Evolutionary conservation across 2,113 vertebrate species (phyloP), one percentile per base, ranked within the genome.

Genomic region (Lagopus muta): DNA sequence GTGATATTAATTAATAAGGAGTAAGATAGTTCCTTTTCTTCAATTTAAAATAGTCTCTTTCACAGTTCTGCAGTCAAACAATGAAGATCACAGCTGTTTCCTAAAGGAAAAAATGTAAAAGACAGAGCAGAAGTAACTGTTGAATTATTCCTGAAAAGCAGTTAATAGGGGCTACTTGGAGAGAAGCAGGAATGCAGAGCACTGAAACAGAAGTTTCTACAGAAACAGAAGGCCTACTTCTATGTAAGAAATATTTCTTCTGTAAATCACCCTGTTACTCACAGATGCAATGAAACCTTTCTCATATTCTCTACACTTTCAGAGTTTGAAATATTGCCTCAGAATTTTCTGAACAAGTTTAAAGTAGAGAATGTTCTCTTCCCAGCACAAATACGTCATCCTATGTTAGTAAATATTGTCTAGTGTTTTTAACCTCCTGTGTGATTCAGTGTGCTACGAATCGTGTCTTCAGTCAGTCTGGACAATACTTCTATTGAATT

Each of bases 331-430:
- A 71, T 64, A 43, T 24, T 42, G 34, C 6, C 22, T 64, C 27
- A 55, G 42, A 87, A 47, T 34, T 34, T 91, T 92, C 55, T 71
- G 1, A 34, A 47, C 25, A 62, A 62, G 5, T 43, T 74, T 66
- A 42, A 81, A 86, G 27, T 14, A 81, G 36, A 66, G 6, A 16
- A 11, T 55, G 11, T 2, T 70, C 3, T 80, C 82, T 88, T 67
- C 18, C 40, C 10, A 50, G 21, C 6, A 61, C 5, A 58, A 78
- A 38, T 25, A 47, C 0, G 0, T 79, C 15, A 54, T 64, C 10
- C 14, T 73, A 48, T 7, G 13, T 64, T n/a, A 75, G 47, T 55
- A 94, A 92, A 86, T 40, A 65, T 11, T 70, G 3, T 20, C 32
- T 61, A 32, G 36, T 15, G 2, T 36, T 80, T 45, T 57, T 45